These are phyloP conservation scores for Brenthis hecate DNA, from an alignment of 2,888 invertebrate species.

Conservation along the genomic window DNA sequence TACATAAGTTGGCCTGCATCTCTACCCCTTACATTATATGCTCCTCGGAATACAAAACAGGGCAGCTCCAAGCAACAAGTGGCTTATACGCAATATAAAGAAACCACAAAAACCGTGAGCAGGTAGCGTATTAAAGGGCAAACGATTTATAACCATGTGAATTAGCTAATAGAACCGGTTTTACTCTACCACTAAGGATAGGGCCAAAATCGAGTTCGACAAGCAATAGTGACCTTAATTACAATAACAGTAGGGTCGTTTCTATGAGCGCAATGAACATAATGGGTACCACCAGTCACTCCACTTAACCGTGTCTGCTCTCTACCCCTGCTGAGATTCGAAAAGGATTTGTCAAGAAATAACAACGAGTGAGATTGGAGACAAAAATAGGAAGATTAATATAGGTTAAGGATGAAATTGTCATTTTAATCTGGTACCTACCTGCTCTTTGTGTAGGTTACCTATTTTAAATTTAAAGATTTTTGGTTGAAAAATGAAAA, in stretches of 20 bases:
- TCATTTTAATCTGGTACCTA: slow-evolving; percentile 22
- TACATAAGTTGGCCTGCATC: slow-evolving; percentile 41
- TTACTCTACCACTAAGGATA: slow-evolving; percentile 55
- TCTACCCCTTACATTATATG: slow-evolving; percentile 47
- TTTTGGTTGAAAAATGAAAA: neutral
- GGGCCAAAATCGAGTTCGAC: slow-evolving; percentile 48
- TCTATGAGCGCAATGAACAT: slow-evolving; percentile 31
- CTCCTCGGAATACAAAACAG: slow-evolving; percentile 57
- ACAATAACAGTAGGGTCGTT: slow-evolving; percentile 36
- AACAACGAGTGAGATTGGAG: slow-evolving; percentile 44
- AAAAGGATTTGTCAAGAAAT: slow-evolving; percentile 61
- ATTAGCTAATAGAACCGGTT: slow-evolving; percentile 66
- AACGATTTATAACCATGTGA: slow-evolving; percentile 67
- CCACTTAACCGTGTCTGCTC: slow-evolving; percentile 57
- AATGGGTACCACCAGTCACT: slow-evolving; percentile 48
- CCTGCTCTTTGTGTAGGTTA: neutral
- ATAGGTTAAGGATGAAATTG: slow-evolving; percentile 29
- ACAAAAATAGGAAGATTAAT: slow-evolving; percentile 38
- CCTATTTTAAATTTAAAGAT: slow-evolving; percentile 1
- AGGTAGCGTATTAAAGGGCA: slow-evolving; percentile 65
- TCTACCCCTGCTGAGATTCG: slow-evolving; percentile 71
- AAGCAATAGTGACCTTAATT: slow-evolving; percentile 62
- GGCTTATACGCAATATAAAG: slow-evolving; percentile 73
- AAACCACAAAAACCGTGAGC: slow-evolving; percentile 73
- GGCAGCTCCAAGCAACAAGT: slow-evolving; percentile 76